Evolutionary conservation across 2,113 vertebrate genomes (phyloP), one percentile per base, ranked within the genome.

Genomic region (Hiodon alosoides): DNA sequence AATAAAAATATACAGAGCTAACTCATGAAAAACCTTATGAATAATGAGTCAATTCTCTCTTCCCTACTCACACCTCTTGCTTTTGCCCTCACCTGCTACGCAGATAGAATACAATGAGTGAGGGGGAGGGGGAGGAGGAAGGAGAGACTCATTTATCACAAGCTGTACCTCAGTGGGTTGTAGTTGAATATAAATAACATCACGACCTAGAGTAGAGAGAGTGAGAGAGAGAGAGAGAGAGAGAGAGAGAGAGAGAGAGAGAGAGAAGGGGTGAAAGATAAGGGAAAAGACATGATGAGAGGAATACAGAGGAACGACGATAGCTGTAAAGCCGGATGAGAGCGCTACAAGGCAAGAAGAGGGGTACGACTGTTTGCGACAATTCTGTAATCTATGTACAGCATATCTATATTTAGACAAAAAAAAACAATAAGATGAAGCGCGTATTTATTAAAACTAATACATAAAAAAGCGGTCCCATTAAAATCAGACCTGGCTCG

Each of bases 141-240:
- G 58, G 47, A 65, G 61, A 55, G 72, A 53, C 72, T 73, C 72
- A 73, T 73, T 73, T 73, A 73, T 73, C 61, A 73, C 72, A 65
- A 73, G 13, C 72, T 66, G 72, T 55, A 73, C 72, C 61, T 73
- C 61, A 73, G 72, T 66, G 72, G 72, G 61, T 51, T 65, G 59
- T 55, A 54, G 51, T 51, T 65, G 72, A 73, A 73, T 73, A 73
- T 73, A 75, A 69, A 75, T 75, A 69, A 61, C 48, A 51, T 48
- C 74, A 61, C 17, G 16, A 70, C 48, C 59, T 31, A 64, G 67
- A 75, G 67, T 2, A 17, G 74, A 51, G 73, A 59, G 64, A 57
- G 54, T 51, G 73, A 53, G 73, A 62, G 73, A 51, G 71, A 4
- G 71, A 16, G 59, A 58, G 13, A 51, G 59, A 17, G 8, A 11